A percentile compares a stretch with the other conserved stretches of the same genome.
phyloP scores from a whole-genome alignment of 2,888 invertebrate species.

The Zhuqinia jingwanae region DNA sequence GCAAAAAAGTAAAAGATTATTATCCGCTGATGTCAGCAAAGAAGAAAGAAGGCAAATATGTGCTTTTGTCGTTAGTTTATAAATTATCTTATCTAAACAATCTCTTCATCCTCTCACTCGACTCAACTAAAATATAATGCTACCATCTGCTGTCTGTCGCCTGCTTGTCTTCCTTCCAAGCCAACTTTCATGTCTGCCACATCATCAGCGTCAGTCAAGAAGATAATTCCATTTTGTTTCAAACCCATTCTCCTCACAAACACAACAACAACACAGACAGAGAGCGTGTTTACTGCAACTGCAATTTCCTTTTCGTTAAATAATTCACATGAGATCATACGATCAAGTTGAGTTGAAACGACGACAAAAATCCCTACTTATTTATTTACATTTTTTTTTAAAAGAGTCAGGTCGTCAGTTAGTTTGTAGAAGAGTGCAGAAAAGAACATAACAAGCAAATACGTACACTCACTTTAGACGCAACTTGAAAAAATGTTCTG shows the following conservation, averaged over 20 bases:
- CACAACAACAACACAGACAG: too few species aligned
- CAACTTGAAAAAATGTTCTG: background rate
- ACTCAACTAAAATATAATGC: too few species aligned
- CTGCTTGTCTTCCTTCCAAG: background rate
- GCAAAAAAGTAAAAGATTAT: constrained; percentile 49
- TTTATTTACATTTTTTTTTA: constrained; percentile 40
- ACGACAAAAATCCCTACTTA: constrained; percentile 15
- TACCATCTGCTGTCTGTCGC: constrained; percentile 10
- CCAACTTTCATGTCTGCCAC: background rate
- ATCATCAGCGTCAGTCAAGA: constrained; percentile 10
- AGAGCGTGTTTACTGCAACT: background rate
- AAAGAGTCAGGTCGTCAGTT: background rate
- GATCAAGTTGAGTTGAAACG: background rate
- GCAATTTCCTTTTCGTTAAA: background rate
- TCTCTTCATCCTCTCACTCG: background rate
- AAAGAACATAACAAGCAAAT: too few species aligned
- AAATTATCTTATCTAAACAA: constrained; percentile 2
- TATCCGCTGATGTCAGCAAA: background rate
- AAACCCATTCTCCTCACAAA: too few species aligned
- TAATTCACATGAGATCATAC: background rate
- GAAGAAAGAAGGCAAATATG: background rate
- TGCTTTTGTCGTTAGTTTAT: constrained; percentile 2
- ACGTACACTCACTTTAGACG: too few species aligned
- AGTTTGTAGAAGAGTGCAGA: background rate
- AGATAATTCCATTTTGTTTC: constrained; percentile 8